Conservation (phyloP, 2,797 vertebrate genomes). For the Discoglossus pictus region DNA sequence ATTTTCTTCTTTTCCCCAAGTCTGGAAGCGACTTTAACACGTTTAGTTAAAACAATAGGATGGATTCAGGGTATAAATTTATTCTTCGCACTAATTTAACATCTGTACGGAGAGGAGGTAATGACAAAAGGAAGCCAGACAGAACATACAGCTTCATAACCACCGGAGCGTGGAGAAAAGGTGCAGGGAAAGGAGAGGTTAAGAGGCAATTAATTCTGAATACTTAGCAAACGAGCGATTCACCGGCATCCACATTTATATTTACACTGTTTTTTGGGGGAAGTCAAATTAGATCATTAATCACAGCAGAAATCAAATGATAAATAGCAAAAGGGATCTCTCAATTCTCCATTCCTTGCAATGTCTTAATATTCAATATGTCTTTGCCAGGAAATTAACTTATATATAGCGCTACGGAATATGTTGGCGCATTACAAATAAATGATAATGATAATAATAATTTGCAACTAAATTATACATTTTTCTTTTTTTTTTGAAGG, state of each 20-base stretch:
- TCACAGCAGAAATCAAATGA: constrained; percentile 67
- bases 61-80: constrained; percentile 56
- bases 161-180: constrained; percentile 43
- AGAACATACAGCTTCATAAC: constrained; percentile 61
- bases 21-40: constrained; percentile 56
- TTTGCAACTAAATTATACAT: too few relatives aligned
- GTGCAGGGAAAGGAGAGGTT: constrained; percentile 51
- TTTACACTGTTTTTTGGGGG: constrained; percentile 50
- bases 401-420: too few relatives aligned
- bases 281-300: constrained; percentile 67
- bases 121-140: constrained; percentile 47
- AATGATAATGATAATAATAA: too few relatives aligned
- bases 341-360: constrained; percentile 6
- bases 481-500: too few relatives aligned
- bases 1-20: constrained; percentile 56
- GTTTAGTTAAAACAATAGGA: constrained; percentile 63
- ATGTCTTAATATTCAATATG: constrained; percentile 6
- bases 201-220: constrained; percentile 61
- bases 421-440: too few relatives aligned
- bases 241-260: constrained; percentile 60
- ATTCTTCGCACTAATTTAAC: constrained; percentile 62
- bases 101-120: constrained; percentile 54
- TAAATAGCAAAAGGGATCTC: too few relatives aligned
- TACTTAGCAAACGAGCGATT: constrained; percentile 57
- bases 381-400: too few relatives aligned